Evolutionary conservation across 2,797 vertebrate species (phyloP), one percentile per base, ranked within the genome.

Genomic region (Brachymystax lenok): DNA sequence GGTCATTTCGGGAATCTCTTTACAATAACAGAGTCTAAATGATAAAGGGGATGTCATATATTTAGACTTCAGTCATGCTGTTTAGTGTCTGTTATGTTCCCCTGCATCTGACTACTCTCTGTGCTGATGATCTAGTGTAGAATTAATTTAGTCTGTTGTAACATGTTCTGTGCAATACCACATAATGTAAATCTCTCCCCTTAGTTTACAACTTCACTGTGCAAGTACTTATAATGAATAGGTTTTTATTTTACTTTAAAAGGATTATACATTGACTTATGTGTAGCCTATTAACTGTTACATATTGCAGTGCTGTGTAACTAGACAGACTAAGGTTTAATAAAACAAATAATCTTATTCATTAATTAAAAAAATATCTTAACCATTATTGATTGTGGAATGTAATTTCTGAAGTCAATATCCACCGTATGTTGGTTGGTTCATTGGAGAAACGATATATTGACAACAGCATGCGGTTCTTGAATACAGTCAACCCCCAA

Each of bases 281-380:
- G 19, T 74, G 21, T 33, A 54, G 14, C 79, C 8, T 79, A 69
- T 33, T 76, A 76, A 77, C 69, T 86, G 80, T 77, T 85, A 70
- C 75, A 77, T 51, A 70, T 24, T 63, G 59, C 21, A 3, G 64
- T 79, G 46, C 74, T 28, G 73, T 73, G 19, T 33, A 63, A 66
- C 72, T 73, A 12, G 73, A 72, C 51, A 33, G 33, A 72, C 8
- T 72, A 72, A 54, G 76, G 66, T 71, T 77, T 61, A 90, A 87
- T 89, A 61, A 83, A 87, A 78, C 4, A 59, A 59, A 79, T 16
- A 71, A 71, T 76, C 6, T 5, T 27, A 78, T 74, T 17, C 16
- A 0, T 21, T 69, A 28, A 28, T 28, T 2, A 28, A 28, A 28
- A 28, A 28, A 2, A 7, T 33, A 30, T 35, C 33, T 10, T 40